A percentile compares a stretch with the other conserved stretches of the same genome.
phyloP scores from a whole-genome alignment of 1,140 invertebrate species.

The Goniozus legneri region DNA sequence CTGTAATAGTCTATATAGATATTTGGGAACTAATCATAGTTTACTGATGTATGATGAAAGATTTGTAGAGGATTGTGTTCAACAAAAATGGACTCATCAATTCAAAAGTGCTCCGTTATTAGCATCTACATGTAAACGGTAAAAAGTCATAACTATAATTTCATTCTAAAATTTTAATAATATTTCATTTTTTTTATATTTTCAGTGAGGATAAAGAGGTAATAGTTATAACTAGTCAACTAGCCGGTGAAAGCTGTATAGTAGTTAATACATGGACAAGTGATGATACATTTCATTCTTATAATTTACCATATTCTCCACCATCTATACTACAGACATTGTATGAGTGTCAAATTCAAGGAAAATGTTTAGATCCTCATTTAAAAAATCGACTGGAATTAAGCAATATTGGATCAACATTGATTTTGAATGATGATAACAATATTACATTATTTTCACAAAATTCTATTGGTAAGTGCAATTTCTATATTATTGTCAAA shows the following conservation, averaged over 20 bases:
- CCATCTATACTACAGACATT: constrained; percentile 38
- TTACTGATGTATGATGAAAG: constrained; percentile 42
- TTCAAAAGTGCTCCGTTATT: constrained; percentile 41
- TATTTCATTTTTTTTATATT: constrained; percentile 7
- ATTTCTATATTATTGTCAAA: not conserved
- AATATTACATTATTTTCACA: constrained; percentile 35
- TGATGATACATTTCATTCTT: constrained; percentile 31
- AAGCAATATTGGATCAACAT: constrained; percentile 35
- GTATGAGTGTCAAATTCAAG: constrained; percentile 29
- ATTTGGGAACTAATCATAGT: constrained; percentile 42
- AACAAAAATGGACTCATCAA: constrained; percentile 51
- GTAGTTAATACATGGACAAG: constrained; percentile 44
- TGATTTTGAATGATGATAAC: constrained; percentile 19
- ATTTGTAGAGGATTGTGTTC: constrained; percentile 27
- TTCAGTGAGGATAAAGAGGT: constrained; percentile 38
- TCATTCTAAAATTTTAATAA: not conserved
- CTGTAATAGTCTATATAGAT: constrained; percentile 32
- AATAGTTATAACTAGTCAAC: constrained; percentile 38
- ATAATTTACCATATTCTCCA: constrained; percentile 35
- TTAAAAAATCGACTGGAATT: constrained; percentile 37
- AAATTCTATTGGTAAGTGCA: constrained; percentile 44
- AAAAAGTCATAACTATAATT: constrained; percentile 4
- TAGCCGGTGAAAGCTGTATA: constrained; percentile 33
- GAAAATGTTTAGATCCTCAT: constrained; percentile 42
- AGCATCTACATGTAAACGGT: constrained; percentile 27